Conservation (phyloP, 64 coral and sea anemone species). For the Stichodactyla mertensii region DNA sequence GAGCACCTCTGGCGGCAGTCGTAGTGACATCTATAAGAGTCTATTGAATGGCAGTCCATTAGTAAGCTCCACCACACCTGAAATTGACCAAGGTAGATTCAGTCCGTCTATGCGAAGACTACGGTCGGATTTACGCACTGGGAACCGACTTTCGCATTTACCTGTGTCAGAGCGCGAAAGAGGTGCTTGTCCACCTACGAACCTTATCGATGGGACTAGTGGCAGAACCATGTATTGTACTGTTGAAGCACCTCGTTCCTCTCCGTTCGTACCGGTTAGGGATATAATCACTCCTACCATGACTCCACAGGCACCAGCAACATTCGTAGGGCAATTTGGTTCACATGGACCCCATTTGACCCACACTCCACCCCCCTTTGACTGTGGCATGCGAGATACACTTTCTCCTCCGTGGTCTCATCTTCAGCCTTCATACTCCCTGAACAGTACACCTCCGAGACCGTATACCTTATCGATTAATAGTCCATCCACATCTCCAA, state of each 20-base stretch:
- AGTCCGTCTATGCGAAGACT: neutral
- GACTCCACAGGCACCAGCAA: neutral
- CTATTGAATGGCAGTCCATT: neutral
- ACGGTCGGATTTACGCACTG: neutral
- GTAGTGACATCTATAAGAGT: neutral
- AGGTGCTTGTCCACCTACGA: neutral
- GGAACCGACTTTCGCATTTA: neutral
- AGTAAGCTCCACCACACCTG: neutral
- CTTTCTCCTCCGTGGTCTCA: slow-evolving; percentile 43
- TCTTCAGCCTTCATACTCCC: slow-evolving; percentile 31
- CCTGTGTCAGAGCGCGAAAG: neutral
- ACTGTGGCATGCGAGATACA: neutral
- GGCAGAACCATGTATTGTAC: neutral
- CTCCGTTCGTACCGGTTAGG: neutral
- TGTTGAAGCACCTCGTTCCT: neutral
- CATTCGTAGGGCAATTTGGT: neutral
- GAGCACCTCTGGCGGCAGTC: neutral
- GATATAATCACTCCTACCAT: neutral
- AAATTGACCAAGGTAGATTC: neutral
- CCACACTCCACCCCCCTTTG: neutral
- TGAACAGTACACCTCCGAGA: slow-evolving; percentile 17
- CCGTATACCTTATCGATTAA: slow-evolving; percentile 54
- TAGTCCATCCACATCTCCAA: neutral
- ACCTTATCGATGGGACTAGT: neutral
- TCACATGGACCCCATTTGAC: neutral